Conservation (phyloP, 2,113 vertebrate species). For the Xenopus laevis region DNA sequence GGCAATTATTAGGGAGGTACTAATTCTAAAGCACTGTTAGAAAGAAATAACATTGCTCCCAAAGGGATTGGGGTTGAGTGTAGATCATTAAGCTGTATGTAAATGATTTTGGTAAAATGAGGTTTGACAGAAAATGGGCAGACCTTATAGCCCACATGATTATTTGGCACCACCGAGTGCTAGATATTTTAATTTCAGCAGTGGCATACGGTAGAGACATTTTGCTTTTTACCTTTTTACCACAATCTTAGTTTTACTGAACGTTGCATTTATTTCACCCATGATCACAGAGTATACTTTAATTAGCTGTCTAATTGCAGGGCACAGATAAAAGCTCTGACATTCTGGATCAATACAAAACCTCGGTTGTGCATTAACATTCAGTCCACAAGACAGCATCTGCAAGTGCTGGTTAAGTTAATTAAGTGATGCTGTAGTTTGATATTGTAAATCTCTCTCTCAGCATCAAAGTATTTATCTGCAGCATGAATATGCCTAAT, state of each 20-base stretch:
- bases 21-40: too few species aligned
- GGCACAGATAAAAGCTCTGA: conserved; percentile 16
- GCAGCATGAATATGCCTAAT: neutral
- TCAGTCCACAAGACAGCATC: neutral
- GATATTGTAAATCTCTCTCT: conserved; percentile 9
- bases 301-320: conserved; percentile 15
- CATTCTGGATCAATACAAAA: conserved; percentile 23
- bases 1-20: too few species aligned
- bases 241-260: neutral
- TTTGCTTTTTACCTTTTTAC: neutral
- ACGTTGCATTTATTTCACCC: conserved; percentile 10
- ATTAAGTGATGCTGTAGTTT: conserved; percentile 4
- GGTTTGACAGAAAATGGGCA: too few species aligned
- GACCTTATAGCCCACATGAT: too few species aligned
- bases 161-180: neutral
- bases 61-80: too few species aligned
- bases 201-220: neutral
- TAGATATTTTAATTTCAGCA: neutral
- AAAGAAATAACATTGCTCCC: too few species aligned
- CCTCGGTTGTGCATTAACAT: conserved; percentile 12
- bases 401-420: conserved; percentile 5
- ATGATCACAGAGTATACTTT: conserved; percentile 1
- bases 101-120: too few species aligned
- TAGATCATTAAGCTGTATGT: too few species aligned
- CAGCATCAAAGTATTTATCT: neutral